A percentile compares a stretch with the other conserved stretches of the same genome.
Conservation (phyloP, 2,113 vertebrate species). For the Dipodomys stephensi region DNA sequence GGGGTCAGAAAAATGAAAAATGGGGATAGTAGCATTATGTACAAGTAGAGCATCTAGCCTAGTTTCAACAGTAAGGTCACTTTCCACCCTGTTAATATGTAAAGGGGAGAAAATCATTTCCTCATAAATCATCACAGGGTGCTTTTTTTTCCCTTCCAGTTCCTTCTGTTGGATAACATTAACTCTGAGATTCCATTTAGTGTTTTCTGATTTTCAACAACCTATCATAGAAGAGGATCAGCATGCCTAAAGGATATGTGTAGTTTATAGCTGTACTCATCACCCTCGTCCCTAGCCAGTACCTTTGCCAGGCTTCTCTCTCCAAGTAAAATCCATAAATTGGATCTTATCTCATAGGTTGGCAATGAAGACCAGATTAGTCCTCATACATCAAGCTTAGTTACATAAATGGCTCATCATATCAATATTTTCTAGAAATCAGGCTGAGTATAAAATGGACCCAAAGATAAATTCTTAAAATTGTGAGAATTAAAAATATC, state of each 20-base stretch:
- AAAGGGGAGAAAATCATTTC: neutral
- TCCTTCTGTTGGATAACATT: neutral
- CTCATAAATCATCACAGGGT: neutral
- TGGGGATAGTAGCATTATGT: neutral
- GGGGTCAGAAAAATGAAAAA: neutral
- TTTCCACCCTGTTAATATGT: neutral
- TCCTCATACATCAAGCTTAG: neutral
- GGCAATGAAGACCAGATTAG: constrained; percentile 4
- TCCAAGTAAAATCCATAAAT: constrained; percentile 26
- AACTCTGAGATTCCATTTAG: neutral
- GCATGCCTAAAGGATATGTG: neutral
- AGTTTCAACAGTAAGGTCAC: neutral
- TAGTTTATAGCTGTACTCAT: neutral
- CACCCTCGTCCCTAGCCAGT: neutral
- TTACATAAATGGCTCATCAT: neutral
- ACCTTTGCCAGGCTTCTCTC: neutral
- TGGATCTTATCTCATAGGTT: neutral
- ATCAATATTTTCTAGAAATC: constrained; percentile 31
- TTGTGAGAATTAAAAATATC: neutral
- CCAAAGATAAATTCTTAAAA: neutral
- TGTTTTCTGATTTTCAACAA: neutral
- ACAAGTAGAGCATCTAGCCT: neutral
- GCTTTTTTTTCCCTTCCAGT: neutral
- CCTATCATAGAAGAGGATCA: neutral
- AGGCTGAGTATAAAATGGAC: neutral